Percentiles rank a stretch among this genome's conserved stretches.
These are phyloP conservation scores for Petrocephalus sullivani DNA, from an alignment of 2,797 vertebrate species.

Conservation along the genomic window DNA sequence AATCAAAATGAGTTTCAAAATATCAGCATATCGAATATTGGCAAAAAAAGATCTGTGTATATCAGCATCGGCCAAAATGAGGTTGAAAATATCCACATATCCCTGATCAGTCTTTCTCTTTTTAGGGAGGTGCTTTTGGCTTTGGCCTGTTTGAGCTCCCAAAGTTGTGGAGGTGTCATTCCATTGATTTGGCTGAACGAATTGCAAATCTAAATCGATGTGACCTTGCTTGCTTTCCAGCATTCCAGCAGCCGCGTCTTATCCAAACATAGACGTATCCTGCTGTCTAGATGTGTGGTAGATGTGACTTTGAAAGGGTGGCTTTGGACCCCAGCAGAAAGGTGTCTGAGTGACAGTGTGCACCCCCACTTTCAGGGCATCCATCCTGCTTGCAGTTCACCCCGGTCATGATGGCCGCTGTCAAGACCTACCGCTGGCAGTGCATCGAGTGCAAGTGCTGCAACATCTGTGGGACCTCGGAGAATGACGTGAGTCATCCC, in stretches of 20 bases:
- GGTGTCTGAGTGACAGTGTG: background rate
- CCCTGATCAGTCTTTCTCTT: background rate
- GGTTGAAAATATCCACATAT: too few species aligned
- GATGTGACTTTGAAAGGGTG: background rate
- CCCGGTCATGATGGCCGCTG: slow-evolving; percentile 91
- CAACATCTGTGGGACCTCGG: slow-evolving; percentile 91
- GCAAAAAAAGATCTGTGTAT: too few species aligned
- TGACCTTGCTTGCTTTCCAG: background rate
- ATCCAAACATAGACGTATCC: background rate
- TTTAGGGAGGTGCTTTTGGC: background rate
- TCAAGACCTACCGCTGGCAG: slow-evolving; percentile 97
- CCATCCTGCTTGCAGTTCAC: slow-evolving; percentile 96
- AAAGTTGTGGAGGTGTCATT: background rate
- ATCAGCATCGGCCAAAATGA: too few species aligned
- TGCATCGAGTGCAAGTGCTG: slow-evolving; percentile 98
- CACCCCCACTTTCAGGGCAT: slow-evolving; percentile 62
- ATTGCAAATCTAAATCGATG: background rate
- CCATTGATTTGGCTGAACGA: background rate
- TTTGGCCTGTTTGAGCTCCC: background rate
- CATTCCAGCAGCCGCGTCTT: background rate
- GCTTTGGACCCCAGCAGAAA: background rate
- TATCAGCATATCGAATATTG: too few species aligned
- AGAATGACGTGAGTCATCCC: slow-evolving; percentile 80
- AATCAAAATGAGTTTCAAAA: too few species aligned
- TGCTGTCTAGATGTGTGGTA: background rate